Base-by-base conservation (phyloP, 2,113 vertebrate genomes). In the Gymnocephalus cernua region DNA sequence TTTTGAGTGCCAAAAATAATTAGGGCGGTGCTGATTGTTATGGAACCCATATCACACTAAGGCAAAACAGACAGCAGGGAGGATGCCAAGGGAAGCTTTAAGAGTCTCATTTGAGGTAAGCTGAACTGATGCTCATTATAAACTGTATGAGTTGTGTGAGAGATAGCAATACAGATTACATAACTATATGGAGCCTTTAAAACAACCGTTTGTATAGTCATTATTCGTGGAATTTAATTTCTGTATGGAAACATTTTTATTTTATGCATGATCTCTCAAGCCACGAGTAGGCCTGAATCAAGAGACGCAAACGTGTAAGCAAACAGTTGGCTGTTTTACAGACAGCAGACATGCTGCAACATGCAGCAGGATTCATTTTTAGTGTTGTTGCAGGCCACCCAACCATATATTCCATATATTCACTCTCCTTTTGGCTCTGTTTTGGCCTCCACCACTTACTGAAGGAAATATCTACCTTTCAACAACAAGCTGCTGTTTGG, bases 1-100 rank as follows among this genome's bases (percentile, higher is more conserved):
- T 92, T 92, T 81, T 63, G 70, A 93, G 88, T 94, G 93, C 93
- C 93, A 94, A 91, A 94, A 92, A 92, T 95, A 95, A 95, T 96
- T 95, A 95, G 94, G 89, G 89, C 86, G 79, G 88, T 88, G 87
- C 91, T 93, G 93, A 95, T 95, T 94, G 88, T 94, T 93, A 94
- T 91, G 93, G 87, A 93, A 72, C 78, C 87, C 84, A 83, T 91
- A 93, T 92, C 86, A 91, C 88, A 86, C 90, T 85, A 84, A 92
- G 88, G 88, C 90, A 85, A 93, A 93, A 90, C 87, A 94, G 92
- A 91, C 90, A 86, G 92, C 85, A 88, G 85, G 79, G 58, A 92
- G 73, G 83, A 79, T 80, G 91, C 91, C 89, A 90, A 82, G 69
- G 82, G 80, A 87, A 84, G 73, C 86, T 93, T 92, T 88, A 89